A percentile compares a stretch with the other conserved stretches of the same genome.
These are phyloP conservation scores for Eupeodes corollae DNA, from an alignment of 1,140 invertebrate species.

Conservation along the genomic window DNA sequence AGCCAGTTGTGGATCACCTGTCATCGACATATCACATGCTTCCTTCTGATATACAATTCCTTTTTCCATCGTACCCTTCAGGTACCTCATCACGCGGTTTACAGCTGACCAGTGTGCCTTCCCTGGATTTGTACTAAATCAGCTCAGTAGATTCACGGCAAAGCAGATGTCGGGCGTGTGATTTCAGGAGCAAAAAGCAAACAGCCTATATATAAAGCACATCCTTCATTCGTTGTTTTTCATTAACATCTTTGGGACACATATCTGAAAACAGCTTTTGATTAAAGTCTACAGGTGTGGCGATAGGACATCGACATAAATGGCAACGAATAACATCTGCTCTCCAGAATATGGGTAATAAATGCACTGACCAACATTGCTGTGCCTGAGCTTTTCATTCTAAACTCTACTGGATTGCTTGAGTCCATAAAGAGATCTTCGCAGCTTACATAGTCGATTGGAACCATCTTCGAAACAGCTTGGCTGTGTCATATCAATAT, in stretches of 20 bases:
- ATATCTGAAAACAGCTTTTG: slow-evolving; percentile 19
- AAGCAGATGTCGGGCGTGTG: slow-evolving; percentile 37
- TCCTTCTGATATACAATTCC: not conserved
- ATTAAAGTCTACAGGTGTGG: slow-evolving; percentile 14
- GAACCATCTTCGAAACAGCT: too few species aligned
- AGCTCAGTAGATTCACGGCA: slow-evolving; percentile 18
- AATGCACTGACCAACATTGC: too few species aligned
- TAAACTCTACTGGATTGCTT: too few species aligned
- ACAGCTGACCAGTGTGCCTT: slow-evolving; percentile 22
- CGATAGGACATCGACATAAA: too few species aligned
- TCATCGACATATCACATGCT: slow-evolving; percentile 4
- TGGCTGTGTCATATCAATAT: too few species aligned
- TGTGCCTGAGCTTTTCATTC: too few species aligned
- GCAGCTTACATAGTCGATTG: too few species aligned
- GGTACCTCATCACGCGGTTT: slow-evolving; percentile 30
- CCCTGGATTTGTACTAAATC: slow-evolving; percentile 17
- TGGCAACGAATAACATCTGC: too few species aligned
- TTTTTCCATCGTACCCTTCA: slow-evolving; percentile 24
- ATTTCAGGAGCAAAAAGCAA: slow-evolving; percentile 27
- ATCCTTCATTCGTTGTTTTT: slow-evolving; percentile 10
- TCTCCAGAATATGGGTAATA: too few species aligned
- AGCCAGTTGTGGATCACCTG: slow-evolving; percentile 28
- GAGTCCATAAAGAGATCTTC: too few species aligned
- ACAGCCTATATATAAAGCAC: slow-evolving; percentile 16
- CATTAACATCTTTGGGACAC: slow-evolving; percentile 7